These are phyloP conservation scores for Canis aureus DNA, from an alignment of 2,113 vertebrate species.

Conservation along the genomic window DNA sequence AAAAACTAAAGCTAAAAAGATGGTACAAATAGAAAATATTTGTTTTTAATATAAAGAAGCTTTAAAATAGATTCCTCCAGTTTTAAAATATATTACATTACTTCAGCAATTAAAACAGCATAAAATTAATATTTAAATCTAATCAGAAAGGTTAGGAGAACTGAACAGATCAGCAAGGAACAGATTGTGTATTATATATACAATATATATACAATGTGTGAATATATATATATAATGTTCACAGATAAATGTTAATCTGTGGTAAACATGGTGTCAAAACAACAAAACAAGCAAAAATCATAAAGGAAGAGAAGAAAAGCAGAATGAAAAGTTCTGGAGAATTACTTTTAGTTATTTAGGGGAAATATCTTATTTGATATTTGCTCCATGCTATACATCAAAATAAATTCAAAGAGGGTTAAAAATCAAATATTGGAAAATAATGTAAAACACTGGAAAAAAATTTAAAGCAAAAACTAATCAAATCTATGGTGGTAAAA, in stretches of 20 bases:
- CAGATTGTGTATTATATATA: not conserved
- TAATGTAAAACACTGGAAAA: not conserved
- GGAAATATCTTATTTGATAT: not conserved
- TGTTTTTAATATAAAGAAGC: not conserved
- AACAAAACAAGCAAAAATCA: not conserved
- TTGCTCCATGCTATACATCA: not conserved
- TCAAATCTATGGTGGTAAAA: not conserved
- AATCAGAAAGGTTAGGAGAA: not conserved
- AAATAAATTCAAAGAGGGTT: not conserved
- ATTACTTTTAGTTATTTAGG: not conserved
- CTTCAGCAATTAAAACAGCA: not conserved
- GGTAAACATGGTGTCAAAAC: not conserved
- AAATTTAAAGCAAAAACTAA: not conserved
- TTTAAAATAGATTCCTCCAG: not conserved
- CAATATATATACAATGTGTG: too few species aligned
- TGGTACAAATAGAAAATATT: not conserved
- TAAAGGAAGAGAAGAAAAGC: not conserved
- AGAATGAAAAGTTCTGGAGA: not conserved
- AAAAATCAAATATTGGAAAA: not conserved
- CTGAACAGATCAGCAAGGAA: not conserved
- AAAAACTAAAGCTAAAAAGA: not conserved
- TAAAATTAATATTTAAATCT: not conserved
- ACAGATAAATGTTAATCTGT: not conserved
- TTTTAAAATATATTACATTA: not conserved
- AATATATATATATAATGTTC: not conserved